Evolutionary conservation across 2,888 invertebrate genomes (phyloP).

Genomic region (Temnothorax rugatulus): DNA sequence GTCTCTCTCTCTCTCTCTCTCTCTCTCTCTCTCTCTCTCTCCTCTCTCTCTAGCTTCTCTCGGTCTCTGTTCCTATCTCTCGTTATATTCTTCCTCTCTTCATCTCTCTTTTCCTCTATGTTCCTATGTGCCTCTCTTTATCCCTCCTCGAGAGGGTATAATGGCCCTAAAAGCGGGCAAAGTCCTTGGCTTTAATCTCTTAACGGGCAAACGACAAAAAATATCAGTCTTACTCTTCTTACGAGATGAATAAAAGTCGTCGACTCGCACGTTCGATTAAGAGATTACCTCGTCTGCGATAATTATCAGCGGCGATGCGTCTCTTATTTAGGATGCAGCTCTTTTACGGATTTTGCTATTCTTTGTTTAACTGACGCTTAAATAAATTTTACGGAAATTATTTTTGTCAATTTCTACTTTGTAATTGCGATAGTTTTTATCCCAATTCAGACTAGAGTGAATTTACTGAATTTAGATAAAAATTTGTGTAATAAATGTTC

Average conservation of each 20-base stretch:
- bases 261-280: constrained; percentile 75
- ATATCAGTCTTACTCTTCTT: constrained; percentile 79
- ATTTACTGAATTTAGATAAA: not conserved
- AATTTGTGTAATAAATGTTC: not conserved
- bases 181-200: constrained; percentile 83
- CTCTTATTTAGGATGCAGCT: not conserved
- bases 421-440: not conserved
- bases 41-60: constrained; percentile 35
- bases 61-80: constrained; percentile 25
- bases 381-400: not conserved
- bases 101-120: not conserved
- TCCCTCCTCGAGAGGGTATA: constrained; percentile 75
- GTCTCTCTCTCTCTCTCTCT: constrained; percentile 58
- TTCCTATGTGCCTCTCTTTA: constrained; percentile 30
- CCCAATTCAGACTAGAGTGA: not conserved
- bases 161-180: constrained; percentile 81
- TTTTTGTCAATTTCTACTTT: not conserved
- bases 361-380: not conserved
- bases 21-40: constrained; percentile 52
- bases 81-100: constrained; percentile 25
- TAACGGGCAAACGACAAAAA: constrained; percentile 82
- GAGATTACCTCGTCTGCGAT: constrained; percentile 76
- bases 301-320: constrained; percentile 59
- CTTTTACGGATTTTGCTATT: not conserved
- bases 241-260: constrained; percentile 62